phyloP scores from a whole-genome alignment of 2,797 vertebrate species.

The Enteromius fasciolatus region DNA sequence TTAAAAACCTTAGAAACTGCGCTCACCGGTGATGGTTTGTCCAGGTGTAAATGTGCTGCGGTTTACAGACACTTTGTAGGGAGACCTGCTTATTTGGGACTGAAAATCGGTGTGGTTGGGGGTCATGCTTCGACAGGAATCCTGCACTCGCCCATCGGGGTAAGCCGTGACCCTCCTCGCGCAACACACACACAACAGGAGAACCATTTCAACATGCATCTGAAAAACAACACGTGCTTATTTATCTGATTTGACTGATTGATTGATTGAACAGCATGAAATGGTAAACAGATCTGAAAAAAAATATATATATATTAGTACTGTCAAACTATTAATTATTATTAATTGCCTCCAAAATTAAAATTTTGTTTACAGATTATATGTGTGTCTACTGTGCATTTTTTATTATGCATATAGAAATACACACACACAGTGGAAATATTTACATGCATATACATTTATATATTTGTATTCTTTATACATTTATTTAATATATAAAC shows the following conservation, averaged over 20 bases:
- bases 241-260: background rate
- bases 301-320: too few species aligned
- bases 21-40: conserved; percentile 61
- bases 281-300: background rate
- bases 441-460: too few species aligned
- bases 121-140: conserved; percentile 60
- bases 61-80: conserved; percentile 56
- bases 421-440: too few species aligned
- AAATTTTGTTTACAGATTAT: too few species aligned
- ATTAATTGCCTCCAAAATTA: too few species aligned
- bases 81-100: conserved; percentile 55
- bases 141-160: conserved; percentile 59
- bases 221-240: background rate
- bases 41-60: conserved; percentile 62
- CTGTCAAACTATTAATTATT: too few species aligned
- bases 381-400: too few species aligned
- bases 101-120: conserved; percentile 35
- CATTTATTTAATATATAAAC: too few species aligned
- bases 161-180: conserved; percentile 50
- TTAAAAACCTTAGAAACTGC: background rate
- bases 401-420: too few species aligned
- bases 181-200: conserved; percentile 25
- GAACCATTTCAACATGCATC: background rate
- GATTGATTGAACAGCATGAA: background rate
- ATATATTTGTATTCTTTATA: too few species aligned